Conservation (phyloP, 2,797 vertebrate genomes). For the Heliangelus exortis region DNA sequence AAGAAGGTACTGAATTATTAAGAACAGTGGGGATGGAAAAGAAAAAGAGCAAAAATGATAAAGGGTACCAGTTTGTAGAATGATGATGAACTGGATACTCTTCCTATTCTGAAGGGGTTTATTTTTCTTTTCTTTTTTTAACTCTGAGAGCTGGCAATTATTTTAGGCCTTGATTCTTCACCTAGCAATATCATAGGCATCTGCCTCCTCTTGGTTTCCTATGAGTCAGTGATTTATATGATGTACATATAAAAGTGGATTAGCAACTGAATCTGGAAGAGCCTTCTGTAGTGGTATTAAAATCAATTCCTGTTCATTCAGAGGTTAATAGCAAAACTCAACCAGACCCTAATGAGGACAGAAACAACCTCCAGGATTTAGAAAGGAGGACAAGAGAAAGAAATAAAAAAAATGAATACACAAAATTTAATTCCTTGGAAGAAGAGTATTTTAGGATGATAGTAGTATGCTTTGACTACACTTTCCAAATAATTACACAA, state of each 20-base stretch:
- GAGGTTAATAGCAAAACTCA: neutral
- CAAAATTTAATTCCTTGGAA: neutral
- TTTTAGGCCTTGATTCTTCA: conserved; percentile 7
- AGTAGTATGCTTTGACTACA: neutral
- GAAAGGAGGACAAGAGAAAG: neutral
- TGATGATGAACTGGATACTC: conserved; percentile 8
- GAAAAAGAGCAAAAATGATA: conserved; percentile 25
- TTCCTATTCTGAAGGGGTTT: neutral
- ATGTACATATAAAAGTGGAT: conserved; percentile 45
- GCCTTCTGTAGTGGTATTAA: conserved; percentile 25
- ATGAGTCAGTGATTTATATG: conserved; percentile 1
- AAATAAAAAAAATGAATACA: neutral
- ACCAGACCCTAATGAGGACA: neutral
- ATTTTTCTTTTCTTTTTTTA: conserved; percentile 11
- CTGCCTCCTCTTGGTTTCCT: neutral
- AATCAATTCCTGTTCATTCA: neutral
- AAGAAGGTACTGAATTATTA: conserved; percentile 63
- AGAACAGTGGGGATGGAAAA: conserved; percentile 20
- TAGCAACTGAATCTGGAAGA: neutral
- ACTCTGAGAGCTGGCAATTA: neutral
- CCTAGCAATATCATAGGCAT: neutral
- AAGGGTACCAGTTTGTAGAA: conserved; percentile 11
- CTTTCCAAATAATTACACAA: neutral
- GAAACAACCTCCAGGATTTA: conserved; percentile 11
- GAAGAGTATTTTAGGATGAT: neutral